phyloP scores from a whole-genome alignment of 2,888 invertebrate species.

The Byasa hedistus region DNA sequence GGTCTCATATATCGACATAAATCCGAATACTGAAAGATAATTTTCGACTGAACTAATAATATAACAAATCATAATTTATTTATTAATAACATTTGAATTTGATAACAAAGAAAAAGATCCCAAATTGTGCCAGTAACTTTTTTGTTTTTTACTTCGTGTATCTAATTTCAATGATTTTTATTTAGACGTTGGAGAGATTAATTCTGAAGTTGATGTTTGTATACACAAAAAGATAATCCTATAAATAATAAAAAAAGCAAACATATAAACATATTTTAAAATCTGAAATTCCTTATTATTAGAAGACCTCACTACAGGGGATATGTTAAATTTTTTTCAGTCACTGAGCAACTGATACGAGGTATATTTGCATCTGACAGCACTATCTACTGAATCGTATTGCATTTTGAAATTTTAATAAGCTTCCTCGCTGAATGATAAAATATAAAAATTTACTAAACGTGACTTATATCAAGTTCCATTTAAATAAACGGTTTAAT shows the following conservation, averaged over 20 bases:
- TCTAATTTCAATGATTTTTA: no score
- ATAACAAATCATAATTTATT: no score
- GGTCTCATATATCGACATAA: no score
- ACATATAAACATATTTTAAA: background rate
- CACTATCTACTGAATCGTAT: conserved; percentile 22
- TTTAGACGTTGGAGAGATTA: no score
- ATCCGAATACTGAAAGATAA: no score
- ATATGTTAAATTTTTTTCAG: conserved; percentile 17
- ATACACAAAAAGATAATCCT: background rate
- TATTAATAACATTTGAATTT: no score
- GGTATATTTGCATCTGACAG: conserved; percentile 26
- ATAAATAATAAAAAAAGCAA: background rate
- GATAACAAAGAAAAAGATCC: no score
- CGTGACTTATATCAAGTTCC: background rate
- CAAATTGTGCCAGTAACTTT: no score
- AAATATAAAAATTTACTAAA: conserved; percentile 4
- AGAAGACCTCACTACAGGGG: conserved; percentile 1
- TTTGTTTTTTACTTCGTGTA: no score
- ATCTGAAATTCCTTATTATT: background rate
- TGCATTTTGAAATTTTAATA: conserved; percentile 24
- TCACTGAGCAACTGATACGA: conserved; percentile 23
- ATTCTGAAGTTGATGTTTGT: background rate
- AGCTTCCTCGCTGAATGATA: conserved; percentile 3
- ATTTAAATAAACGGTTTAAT: background rate
- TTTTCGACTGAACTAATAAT: no score